These are phyloP conservation scores for Saguinus midas DNA, from an alignment of 2,113 vertebrate species.

Conservation along the genomic window DNA sequence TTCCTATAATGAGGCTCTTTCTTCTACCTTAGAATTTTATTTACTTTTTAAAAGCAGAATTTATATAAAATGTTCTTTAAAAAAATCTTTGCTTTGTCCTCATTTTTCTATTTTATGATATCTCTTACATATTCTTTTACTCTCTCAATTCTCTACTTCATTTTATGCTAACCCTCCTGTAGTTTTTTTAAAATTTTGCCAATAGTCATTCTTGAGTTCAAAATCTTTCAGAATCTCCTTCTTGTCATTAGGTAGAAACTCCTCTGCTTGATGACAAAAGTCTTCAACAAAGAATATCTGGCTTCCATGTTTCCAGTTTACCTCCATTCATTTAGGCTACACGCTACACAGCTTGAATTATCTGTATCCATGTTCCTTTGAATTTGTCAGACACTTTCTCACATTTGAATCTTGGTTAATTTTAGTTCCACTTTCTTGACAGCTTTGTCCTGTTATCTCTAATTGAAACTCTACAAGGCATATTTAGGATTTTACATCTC, in stretches of 20 bases:
- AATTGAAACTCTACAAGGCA: neutral
- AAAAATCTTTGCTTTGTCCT: neutral
- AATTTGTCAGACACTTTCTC: neutral
- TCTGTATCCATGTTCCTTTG: neutral
- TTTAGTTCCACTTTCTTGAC: neutral
- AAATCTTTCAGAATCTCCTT: neutral
- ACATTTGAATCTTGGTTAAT: neutral
- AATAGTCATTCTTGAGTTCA: neutral
- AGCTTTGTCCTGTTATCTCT: neutral
- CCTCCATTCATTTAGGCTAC: neutral
- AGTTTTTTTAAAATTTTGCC: neutral
- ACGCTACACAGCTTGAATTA: neutral
- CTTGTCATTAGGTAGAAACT: neutral
- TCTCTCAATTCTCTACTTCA: neutral
- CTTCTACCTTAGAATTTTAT: neutral
- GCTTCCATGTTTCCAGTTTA: neutral
- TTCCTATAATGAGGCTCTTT: neutral
- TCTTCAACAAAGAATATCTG: neutral
- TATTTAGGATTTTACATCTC: neutral
- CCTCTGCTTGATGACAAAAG: neutral
- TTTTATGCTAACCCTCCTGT: neutral
- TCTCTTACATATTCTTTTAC: neutral
- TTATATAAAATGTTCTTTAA: neutral
- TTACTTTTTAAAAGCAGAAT: conserved; percentile 22
- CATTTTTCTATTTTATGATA: conserved; percentile 28